Percentiles rank a stretch among this genome's conserved stretches.
phyloP scores from a whole-genome alignment of 1,140 invertebrate species.

The Bombyx mori region DNA sequence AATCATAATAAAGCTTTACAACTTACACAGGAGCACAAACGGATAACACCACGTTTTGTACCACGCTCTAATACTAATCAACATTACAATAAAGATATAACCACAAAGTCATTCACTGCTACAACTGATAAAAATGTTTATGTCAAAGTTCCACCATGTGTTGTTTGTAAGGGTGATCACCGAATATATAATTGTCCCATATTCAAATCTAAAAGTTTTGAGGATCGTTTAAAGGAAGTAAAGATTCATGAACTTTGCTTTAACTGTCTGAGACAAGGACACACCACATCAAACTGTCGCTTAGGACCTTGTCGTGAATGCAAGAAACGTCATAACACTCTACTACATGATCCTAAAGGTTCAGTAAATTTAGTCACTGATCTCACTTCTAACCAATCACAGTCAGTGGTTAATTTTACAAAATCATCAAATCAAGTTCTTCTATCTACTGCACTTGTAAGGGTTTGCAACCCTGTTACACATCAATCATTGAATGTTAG shows the following conservation, averaged over 20 bases:
- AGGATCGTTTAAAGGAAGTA: constrained; percentile 12
- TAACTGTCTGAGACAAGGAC: constrained; percentile 20
- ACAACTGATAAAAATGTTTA: neutral
- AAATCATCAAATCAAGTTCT: constrained; percentile 12
- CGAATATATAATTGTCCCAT: too few relatives aligned
- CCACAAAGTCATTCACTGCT: constrained; percentile 20
- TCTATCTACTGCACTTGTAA: constrained; percentile 23
- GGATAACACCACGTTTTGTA: too few relatives aligned
- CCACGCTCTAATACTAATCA: too few relatives aligned
- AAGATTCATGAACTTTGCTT: constrained; percentile 18
- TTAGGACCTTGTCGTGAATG: constrained; percentile 23
- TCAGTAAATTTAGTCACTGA: too few relatives aligned
- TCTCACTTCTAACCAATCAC: neutral
- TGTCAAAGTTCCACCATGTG: too few relatives aligned
- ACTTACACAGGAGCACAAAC: too few relatives aligned
- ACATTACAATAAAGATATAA: neutral
- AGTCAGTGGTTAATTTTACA: constrained; percentile 6
- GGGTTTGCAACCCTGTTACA: constrained; percentile 20
- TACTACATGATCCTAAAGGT: constrained; percentile 9
- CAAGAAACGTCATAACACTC: constrained; percentile 15
- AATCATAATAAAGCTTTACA: neutral
- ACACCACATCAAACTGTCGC: constrained; percentile 11
- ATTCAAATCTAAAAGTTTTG: constrained; percentile 8
- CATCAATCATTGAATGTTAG: constrained; percentile 11
- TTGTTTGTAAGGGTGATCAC: too few relatives aligned